These are phyloP conservation scores for Enteromius thamalakanensis DNA, from an alignment of 2,797 vertebrate genomes.

Conservation along the genomic window DNA sequence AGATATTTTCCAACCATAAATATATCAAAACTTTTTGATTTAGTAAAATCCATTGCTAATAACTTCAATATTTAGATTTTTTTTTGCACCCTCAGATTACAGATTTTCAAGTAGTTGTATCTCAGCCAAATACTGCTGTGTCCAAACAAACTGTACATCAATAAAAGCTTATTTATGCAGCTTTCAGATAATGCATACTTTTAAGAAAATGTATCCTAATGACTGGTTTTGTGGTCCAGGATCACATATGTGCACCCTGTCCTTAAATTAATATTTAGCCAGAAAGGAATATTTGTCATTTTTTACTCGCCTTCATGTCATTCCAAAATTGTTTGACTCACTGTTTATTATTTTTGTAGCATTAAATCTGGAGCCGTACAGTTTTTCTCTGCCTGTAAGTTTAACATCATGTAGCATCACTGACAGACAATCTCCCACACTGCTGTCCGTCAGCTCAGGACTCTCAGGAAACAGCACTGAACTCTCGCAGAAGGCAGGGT, in stretches of 20 bases:
- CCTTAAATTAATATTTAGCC: neutral
- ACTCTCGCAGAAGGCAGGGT: slow-evolving; percentile 85
- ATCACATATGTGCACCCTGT: neutral
- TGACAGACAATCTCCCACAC: slow-evolving; percentile 90
- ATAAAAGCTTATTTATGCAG: no score
- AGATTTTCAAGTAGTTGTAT: no score
- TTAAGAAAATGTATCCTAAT: no score
- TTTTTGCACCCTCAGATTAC: no score
- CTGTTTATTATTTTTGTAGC: slow-evolving; percentile 68
- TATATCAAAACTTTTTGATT: no score
- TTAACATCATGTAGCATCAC: slow-evolving; percentile 82
- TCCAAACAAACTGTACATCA: no score
- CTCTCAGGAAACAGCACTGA: slow-evolving; percentile 88
- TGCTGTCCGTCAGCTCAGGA: slow-evolving; percentile 88
- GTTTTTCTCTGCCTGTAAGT: slow-evolving; percentile 84
- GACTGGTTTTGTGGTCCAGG: no score
- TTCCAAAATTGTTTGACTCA: neutral
- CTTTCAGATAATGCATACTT: no score
- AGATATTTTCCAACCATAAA: no score
- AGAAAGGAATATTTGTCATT: neutral
- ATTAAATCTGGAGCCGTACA: slow-evolving; percentile 92
- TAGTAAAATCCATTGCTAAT: no score
- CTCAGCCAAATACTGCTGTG: no score
- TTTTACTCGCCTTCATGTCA: neutral
- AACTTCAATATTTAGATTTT: no score